Conservation (phyloP, 2,113 vertebrate genomes). For the Callithrix jacchus region DNA sequence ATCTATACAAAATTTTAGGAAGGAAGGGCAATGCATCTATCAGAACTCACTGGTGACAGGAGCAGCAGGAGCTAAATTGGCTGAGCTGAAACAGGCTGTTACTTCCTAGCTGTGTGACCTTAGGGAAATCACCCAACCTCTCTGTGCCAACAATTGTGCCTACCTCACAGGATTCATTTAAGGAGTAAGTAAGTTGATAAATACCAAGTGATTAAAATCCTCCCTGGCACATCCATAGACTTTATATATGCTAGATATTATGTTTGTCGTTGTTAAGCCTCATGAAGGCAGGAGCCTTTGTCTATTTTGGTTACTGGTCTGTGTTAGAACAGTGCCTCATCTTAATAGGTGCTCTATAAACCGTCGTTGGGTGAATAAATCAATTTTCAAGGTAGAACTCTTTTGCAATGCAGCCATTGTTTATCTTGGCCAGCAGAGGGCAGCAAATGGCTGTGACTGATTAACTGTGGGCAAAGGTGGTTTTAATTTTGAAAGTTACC, state of each 20-base stretch:
- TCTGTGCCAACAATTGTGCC: background rate
- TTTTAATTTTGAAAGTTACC: background rate
- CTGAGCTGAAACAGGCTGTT: background rate
- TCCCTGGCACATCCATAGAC: background rate
- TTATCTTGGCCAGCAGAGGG: constrained; percentile 53
- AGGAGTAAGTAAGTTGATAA: background rate
- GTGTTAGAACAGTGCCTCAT: background rate
- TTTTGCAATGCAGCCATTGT: background rate
- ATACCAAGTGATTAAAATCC: background rate
- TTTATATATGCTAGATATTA: background rate
- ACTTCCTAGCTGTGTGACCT: background rate
- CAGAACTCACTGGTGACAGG: background rate
- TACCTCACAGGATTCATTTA: background rate
- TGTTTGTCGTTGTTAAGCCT: background rate
- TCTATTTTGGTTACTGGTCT: background rate
- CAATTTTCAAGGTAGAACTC: background rate
- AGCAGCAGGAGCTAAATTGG: background rate
- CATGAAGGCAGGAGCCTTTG: background rate
- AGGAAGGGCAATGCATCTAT: background rate
- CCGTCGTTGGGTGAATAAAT: background rate
- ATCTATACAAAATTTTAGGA: background rate
- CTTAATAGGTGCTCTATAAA: background rate
- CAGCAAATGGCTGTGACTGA: constrained; percentile 20
- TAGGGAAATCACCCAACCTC: background rate
- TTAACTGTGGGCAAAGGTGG: background rate